Evolutionary conservation across 2,797 vertebrate species (phyloP).

Genomic region (Falco concolor): DNA sequence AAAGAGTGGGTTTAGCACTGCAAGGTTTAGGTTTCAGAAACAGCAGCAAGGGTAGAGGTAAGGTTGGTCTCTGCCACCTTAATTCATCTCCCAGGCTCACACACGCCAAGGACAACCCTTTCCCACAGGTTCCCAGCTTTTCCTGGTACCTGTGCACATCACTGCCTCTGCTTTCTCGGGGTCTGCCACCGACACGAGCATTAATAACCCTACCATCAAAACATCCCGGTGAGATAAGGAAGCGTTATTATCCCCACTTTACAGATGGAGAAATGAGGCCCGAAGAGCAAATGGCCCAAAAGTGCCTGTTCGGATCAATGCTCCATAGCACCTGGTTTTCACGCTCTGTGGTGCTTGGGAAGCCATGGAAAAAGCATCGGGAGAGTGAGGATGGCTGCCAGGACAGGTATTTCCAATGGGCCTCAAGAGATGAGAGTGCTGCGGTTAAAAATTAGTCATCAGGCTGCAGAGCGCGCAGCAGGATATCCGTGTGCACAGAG

Average conservation of each 20-base stretch:
- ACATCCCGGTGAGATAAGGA: not conserved
- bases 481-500: rapidly evolving
- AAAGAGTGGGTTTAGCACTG: not conserved
- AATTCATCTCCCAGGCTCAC: not conserved
- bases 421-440: rapidly evolving
- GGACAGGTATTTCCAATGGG: not conserved
- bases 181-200: not conserved
- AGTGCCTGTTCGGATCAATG: rapidly evolving
- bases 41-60: not conserved
- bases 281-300: not conserved
- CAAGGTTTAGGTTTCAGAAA: not conserved
- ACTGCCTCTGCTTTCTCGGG: rapidly evolving
- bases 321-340: not conserved
- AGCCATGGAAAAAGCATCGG: not conserved
- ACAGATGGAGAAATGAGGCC: not conserved
- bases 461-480: not conserved
- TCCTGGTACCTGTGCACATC: not conserved
- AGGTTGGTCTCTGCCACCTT: not conserved
- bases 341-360: not conserved
- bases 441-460: not conserved
- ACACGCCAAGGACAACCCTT: rapidly evolving
- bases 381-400: not conserved
- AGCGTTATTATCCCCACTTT: not conserved
- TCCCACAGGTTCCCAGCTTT: rapidly evolving
- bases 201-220: not conserved